Evolutionary conservation across 1,140 invertebrate species (phyloP).

Genomic region (Cecropterus lyciades): DNA sequence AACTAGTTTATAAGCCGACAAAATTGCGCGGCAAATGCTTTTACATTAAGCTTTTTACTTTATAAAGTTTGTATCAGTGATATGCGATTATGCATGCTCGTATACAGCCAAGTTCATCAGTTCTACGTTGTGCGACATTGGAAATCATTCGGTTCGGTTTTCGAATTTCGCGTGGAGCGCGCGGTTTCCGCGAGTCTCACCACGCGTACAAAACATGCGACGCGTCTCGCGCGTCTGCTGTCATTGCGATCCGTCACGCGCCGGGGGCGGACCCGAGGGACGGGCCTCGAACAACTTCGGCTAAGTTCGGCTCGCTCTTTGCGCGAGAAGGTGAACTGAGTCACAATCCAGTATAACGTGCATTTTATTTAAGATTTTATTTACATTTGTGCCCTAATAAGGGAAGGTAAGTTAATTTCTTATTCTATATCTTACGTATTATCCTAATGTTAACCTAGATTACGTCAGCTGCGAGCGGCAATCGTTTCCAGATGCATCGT

Average conservation of each 20-base stretch:
- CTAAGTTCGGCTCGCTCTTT: conserved; percentile 61
- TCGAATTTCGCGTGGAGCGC: conserved; percentile 48
- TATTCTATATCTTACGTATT: conserved; percentile 30
- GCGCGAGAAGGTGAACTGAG: conserved; percentile 70
- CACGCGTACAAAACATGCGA: conserved; percentile 63
- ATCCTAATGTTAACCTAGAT: conserved; percentile 24
- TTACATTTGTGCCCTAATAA: conserved; percentile 35
- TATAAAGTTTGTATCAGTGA: conserved; percentile 32
- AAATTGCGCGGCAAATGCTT: conserved; percentile 27
- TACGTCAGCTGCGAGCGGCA: neutral
- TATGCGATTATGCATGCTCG: conserved; percentile 44
- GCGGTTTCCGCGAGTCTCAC: conserved; percentile 55
- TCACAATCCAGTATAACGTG: conserved; percentile 57
- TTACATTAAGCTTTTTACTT: conserved; percentile 9
- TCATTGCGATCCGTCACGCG: conserved; percentile 60
- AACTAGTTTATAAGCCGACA: conserved; percentile 15
- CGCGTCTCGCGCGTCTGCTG: conserved; percentile 68
- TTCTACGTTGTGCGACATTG: conserved; percentile 32
- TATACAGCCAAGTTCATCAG: conserved; percentile 43
- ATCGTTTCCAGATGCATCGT: conserved; percentile 4
- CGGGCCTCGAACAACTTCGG: conserved; percentile 62
- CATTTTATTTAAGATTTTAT: conserved; percentile 43
- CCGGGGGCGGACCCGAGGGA: conserved; percentile 62
- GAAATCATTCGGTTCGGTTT: conserved; percentile 54
- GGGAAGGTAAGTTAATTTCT: conserved; percentile 49